phyloP scores from a whole-genome alignment of 2,888 invertebrate species.

The Sarcophaga variegata region DNA sequence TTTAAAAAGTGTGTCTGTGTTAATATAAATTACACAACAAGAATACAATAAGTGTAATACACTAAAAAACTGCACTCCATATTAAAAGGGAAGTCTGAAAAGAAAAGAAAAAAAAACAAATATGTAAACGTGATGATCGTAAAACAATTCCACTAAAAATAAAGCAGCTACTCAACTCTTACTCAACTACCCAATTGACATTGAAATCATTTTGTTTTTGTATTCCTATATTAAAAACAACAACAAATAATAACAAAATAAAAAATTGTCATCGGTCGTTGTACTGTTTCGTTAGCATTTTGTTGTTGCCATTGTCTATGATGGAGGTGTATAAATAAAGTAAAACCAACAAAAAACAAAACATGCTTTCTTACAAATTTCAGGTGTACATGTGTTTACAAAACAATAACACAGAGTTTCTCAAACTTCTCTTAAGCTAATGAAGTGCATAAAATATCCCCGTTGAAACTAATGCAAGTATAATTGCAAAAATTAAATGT shows the following conservation, averaged over 20 bases:
- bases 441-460: not conserved
- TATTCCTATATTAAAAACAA: constrained; percentile 8
- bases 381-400: constrained; percentile 1
- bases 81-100: constrained; percentile 14
- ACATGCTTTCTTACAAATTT: constrained; percentile 40
- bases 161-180: constrained; percentile 36
- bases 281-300: constrained; percentile 33
- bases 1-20: not conserved
- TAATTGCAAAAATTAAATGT: too few species aligned
- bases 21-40: constrained; percentile 11
- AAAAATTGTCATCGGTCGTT: constrained; percentile 65
- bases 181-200: constrained; percentile 59
- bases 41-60: not conserved
- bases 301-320: constrained; percentile 21
- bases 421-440: not conserved
- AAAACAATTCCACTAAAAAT: constrained; percentile 24
- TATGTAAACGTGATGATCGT: constrained; percentile 60
- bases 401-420: constrained; percentile 36
- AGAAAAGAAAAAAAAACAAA: constrained; percentile 21
- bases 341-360: not conserved
- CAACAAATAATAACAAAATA: constrained; percentile 56
- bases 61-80: constrained; percentile 24
- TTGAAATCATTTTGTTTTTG: constrained; percentile 50
- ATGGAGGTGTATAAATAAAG: constrained; percentile 11
- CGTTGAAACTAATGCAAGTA: too few species aligned